Evolutionary conservation across 1,140 invertebrate genomes (phyloP).

Genomic region (Helicoverpa zea): DNA sequence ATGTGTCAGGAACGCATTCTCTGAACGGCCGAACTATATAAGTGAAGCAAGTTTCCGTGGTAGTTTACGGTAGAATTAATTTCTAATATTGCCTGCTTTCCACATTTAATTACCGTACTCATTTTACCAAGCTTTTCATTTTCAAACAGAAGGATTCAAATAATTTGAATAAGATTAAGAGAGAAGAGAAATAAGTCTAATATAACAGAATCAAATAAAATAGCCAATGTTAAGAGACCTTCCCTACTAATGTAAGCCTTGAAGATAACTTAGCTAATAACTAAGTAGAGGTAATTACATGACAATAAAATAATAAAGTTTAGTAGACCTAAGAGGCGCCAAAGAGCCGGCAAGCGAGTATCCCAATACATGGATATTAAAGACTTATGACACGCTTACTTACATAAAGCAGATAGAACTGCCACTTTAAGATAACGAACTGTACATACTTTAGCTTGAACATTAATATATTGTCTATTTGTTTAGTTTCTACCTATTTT

Average conservation of each 20-base stretch:
- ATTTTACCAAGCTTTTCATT: too few species aligned
- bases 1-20: too few species aligned
- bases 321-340: conserved; percentile 13
- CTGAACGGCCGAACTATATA: too few species aligned
- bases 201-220: too few species aligned
- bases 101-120: too few species aligned
- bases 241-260: too few species aligned
- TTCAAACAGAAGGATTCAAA: too few species aligned
- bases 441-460: background rate
- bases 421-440: conserved; percentile 4
- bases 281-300: background rate
- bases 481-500: background rate
- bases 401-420: conserved; percentile 20
- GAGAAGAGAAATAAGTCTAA: too few species aligned
- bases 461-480: background rate
- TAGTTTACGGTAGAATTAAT: background rate
- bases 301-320: conserved; percentile 9
- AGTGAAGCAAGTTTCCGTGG: background rate
- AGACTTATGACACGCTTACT: background rate
- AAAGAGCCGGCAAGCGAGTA: background rate
- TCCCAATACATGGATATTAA: conserved; percentile 25
- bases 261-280: too few species aligned
- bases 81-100: background rate
- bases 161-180: too few species aligned
- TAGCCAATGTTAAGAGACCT: too few species aligned